These are phyloP conservation scores for Callinectes sapidus DNA, from an alignment of 2,888 invertebrate species.

Conservation along the genomic window DNA sequence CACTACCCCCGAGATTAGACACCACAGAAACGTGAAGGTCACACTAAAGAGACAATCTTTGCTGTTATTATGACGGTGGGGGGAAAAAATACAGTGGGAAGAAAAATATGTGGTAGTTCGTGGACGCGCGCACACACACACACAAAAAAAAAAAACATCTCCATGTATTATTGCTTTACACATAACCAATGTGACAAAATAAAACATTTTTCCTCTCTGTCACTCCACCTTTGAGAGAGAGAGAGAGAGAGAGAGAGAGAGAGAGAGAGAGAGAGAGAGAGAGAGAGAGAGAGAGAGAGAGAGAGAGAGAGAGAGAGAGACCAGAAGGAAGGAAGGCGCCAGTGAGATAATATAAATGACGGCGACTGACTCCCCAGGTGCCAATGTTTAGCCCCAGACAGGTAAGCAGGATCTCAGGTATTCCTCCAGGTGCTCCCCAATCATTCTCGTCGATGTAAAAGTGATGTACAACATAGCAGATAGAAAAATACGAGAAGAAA, in stretches of 20 bases:
- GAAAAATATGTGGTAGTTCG: neutral
- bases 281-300: conserved; percentile 34
- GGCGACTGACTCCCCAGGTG: neutral
- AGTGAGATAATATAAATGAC: neutral
- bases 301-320: neutral
- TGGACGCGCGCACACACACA: neutral
- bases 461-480: neutral
- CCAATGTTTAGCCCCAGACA: neutral
- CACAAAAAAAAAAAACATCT: neutral
- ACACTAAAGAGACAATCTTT: neutral
- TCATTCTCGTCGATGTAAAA: neutral
- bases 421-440: neutral
- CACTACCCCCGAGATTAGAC: neutral
- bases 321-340: conserved; percentile 7
- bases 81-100: neutral
- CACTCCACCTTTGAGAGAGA: conserved; percentile 32
- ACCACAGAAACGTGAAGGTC: neutral
- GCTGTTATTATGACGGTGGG: neutral
- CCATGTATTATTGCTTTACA: neutral
- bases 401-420: neutral
- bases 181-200: neutral
- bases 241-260: conserved; percentile 42
- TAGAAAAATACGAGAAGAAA: neutral
- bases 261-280: conserved; percentile 22
- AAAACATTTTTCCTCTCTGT: neutral